Conservation (phyloP, 1,140 invertebrate genomes). For the Musca domestica region DNA sequence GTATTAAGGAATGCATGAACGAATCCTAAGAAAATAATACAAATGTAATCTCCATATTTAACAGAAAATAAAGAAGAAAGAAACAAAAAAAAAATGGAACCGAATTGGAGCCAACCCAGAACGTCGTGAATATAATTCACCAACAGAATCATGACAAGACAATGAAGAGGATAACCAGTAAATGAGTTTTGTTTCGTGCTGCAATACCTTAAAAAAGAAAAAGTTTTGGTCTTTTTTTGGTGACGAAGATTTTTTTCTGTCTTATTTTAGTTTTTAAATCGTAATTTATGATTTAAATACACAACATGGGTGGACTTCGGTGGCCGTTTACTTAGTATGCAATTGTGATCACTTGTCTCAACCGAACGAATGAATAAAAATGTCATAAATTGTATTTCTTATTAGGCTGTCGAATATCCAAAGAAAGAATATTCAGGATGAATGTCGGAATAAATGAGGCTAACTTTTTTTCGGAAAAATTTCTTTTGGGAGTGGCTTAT, state of each 20-base stretch:
- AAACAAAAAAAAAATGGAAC: not conserved
- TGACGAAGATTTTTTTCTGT: not conserved
- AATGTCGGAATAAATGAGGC: not conserved
- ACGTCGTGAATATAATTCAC: not conserved
- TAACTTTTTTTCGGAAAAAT: not conserved
- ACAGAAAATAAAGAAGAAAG: not conserved
- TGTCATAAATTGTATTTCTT: not conserved
- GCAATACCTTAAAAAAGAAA: not conserved
- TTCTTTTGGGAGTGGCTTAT: not conserved
- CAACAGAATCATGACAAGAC: constrained; percentile 4
- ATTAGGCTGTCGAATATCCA: not conserved
- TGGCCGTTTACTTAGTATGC: constrained; percentile 4
- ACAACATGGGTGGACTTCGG: no score
- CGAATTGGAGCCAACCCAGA: not conserved
- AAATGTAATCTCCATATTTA: not conserved
- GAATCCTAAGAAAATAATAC: not conserved
- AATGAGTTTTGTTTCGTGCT: no score
- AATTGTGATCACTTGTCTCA: not conserved
- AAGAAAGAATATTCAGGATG: not conserved
- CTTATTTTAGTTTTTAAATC: not conserved
- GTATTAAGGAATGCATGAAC: not conserved
- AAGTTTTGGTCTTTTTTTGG: not conserved
- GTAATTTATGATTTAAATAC: not conserved
- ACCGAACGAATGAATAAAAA: no score
- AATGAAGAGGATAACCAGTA: not conserved